These are phyloP conservation scores for Lethenteron reissneri DNA, from an alignment of 2,113 vertebrate species.

Conservation along the genomic window DNA sequence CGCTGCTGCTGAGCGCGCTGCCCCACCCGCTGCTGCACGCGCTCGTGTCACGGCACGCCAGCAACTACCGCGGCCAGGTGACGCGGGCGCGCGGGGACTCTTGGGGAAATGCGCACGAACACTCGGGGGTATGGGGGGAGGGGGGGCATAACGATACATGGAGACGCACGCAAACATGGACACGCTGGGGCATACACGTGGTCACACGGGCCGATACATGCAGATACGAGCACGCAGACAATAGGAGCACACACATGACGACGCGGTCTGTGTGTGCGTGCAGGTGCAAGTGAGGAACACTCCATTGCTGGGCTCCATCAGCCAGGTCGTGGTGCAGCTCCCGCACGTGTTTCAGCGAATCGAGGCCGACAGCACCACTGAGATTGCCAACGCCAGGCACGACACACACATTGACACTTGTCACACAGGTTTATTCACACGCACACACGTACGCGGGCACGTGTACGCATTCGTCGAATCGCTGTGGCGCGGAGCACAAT, in stretches of 20 bases:
- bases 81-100: slow-evolving; percentile 8
- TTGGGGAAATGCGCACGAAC: too few relatives aligned
- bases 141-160: too few relatives aligned
- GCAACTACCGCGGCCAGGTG: slow-evolving; percentile 65
- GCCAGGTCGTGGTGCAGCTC: slow-evolving; percentile 61
- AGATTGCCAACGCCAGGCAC: slow-evolving; percentile 40
- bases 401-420: not conserved
- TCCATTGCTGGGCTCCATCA: slow-evolving; percentile 47
- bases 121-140: too few relatives aligned
- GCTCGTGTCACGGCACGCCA: slow-evolving; percentile 54
- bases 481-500: not conserved
- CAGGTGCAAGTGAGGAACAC: slow-evolving; percentile 47
- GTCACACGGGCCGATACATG: too few relatives aligned
- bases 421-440: not conserved
- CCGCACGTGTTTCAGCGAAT: slow-evolving; percentile 79
- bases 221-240: too few relatives aligned
- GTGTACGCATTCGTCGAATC: not conserved
- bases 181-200: too few relatives aligned
- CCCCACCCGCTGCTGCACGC: slow-evolving; percentile 73
- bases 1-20: slow-evolving; percentile 55
- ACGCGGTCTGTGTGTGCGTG: too few relatives aligned
- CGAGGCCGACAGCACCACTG: slow-evolving; percentile 28
- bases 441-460: not conserved
- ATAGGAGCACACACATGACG: too few relatives aligned
- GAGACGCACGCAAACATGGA: too few relatives aligned